Evolutionary conservation across 2,888 invertebrate genomes (phyloP), one percentile per base, ranked within the genome.

Genomic region (Leptura quadrifasciata): DNA sequence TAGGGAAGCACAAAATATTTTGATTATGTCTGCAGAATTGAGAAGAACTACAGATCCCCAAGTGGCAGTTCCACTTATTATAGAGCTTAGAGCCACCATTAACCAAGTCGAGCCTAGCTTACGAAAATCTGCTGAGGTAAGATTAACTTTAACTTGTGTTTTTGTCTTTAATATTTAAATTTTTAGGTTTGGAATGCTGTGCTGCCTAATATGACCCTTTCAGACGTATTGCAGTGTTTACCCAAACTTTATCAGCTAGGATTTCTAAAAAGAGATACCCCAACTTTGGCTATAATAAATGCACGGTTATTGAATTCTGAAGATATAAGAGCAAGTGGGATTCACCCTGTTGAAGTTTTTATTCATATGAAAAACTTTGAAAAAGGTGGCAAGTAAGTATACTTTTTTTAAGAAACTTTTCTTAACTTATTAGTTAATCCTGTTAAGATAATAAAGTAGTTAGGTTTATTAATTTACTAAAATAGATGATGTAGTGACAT

Each of bases 91-190:
- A 64, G 92, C 94, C 64, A 91, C 79, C 39, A 88, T 94, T 54
- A 93, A 94, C 82, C 94, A 94, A 86, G 91, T 95, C n/a, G 94
- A 94, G 71, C 92, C 93, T 6, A 91, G 91, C 83, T 88, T 94
- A 76, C 89, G 94, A 60, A 94, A 93, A 81, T 91, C 92, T 60
- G 91, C 91, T 85, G 91, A 91, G 85, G 94, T 94, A 88, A 88
- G 90, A 64, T 20, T 18, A 65, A 58, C 2, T 39, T 39, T 39
- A 8, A 35, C 0, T 15, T 15, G 15, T 39, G n/a, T n/a, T 47
- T 15, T n/a, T n/a, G n/a, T n/a, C n/a, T 47, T 47, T 47, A 47
- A n/a, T 47, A 47, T 6, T 47, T 47, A 0, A 0, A 47, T 47
- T 80, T 81, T 27, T 82, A 94, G 94, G 91, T 94, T 58, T 94